Evolutionary conservation across 1,140 invertebrate genomes (phyloP), one percentile per base, ranked within the genome.

Genomic region (Phocides pigmalion): DNA sequence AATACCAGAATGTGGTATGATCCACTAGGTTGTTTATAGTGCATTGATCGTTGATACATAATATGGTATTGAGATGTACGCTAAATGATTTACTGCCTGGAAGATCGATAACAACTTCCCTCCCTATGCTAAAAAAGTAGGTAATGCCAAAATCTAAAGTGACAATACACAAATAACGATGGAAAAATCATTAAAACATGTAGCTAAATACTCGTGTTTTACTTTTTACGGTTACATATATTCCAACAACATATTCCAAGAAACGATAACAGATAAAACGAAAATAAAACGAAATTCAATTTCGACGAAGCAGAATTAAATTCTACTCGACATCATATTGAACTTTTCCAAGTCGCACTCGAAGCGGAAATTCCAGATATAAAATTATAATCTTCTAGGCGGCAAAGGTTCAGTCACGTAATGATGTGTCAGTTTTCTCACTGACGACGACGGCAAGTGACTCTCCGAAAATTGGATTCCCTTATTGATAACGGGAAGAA

Each of bases 351-450:
- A 37, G 11, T 25, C 19, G 19, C 19, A 35, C n/a, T 39, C 8
- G 28, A 49, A 39, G 42, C 41, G 39, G 58, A 49, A 58, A 50
- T 35, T 56, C 54, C 50, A 47, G 65, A 71, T 68, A 59, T 64
- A 58, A 71, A 71, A 71, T 71, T 68, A 71, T 71, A 71, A 71
- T 64, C 62, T 62, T 4, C 12, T 44, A 76, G 74, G 72, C 69
- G 72, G 72, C 69, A 72, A 72, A 70, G 80, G 74, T 75, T 72
- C 58, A 74, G 80, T 82, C 84, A 87, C 82, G 81, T 87, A 85
- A 79, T 72, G 79, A 76, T 78, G 81, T 81, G 84, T 84, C 84
- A 84, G 80, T 84, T 74, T 80, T 72, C 61, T 50, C 39, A 62
- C 17, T 69, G 56, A 59, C 70, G 56, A 49, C 62, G 70, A 53